phyloP scores from a whole-genome alignment of 2,113 vertebrate genomes.

The Salvator merianae region DNA sequence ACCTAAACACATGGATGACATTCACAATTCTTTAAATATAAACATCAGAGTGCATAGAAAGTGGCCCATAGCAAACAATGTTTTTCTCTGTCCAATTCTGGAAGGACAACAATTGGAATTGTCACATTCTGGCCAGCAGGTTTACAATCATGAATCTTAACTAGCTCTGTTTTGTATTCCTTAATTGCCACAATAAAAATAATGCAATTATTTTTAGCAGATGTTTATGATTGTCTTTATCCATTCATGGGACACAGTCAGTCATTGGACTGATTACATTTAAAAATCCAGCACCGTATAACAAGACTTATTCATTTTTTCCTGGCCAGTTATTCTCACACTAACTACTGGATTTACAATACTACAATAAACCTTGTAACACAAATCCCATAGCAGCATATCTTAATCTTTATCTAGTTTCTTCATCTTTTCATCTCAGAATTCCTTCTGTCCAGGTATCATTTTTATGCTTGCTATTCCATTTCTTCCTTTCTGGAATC shows the following conservation, averaged over 20 bases:
- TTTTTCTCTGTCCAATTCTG: background rate
- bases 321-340: background rate
- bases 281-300: background rate
- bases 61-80: background rate
- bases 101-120: background rate
- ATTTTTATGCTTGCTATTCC: background rate
- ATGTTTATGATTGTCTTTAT: slow-evolving; percentile 3
- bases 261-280: background rate
- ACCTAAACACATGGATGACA: background rate
- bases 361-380: slow-evolving; percentile 10
- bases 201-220: slow-evolving; percentile 4
- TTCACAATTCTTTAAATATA: background rate
- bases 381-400: background rate
- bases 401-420: background rate
- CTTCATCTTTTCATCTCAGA: background rate
- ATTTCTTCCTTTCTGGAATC: background rate
- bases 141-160: slow-evolving; percentile 8
- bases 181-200: background rate
- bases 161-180: background rate
- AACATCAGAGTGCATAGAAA: background rate
- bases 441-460: background rate
- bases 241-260: background rate
- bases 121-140: slow-evolving; percentile 4
- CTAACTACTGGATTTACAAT: background rate
- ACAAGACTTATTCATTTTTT: slow-evolving; percentile 5